Percentiles rank a stretch among this genome's conserved stretches.
Conservation (phyloP, 2,888 invertebrate species). For the Acronicta leporina region DNA sequence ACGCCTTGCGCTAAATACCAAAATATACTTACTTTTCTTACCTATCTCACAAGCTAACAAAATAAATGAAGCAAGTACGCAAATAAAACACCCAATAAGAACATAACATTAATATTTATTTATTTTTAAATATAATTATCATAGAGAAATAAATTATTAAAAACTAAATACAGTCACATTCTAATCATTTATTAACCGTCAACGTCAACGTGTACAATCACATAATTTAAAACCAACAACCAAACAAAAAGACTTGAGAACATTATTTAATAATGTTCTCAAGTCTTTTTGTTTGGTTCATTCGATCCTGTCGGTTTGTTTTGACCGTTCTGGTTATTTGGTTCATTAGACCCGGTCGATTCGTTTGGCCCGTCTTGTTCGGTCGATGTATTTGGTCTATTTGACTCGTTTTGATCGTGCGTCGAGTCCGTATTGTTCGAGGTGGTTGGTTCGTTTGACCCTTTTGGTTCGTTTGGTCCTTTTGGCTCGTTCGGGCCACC, state of each 20-base stretch:
- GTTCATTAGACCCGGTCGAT: neutral
- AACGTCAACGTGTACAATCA: no score
- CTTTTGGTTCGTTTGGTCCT: conserved; percentile 2
- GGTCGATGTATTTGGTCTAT: neutral
- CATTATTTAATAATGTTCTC: no score
- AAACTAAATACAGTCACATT: neutral
- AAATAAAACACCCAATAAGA: neutral
- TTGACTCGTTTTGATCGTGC: neutral
- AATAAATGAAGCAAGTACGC: neutral
- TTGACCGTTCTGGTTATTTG: neutral
- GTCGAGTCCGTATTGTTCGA: neutral
- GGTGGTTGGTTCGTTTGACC: neutral
- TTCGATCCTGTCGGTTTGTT: neutral
- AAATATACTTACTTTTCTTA: no score
- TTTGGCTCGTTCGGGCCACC: neutral
- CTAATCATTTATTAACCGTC: no score
- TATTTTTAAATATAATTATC: neutral
- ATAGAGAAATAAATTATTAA: neutral
- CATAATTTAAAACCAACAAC: no score
- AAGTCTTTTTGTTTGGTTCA: neutral
- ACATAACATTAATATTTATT: no score
- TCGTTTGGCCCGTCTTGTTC: neutral
- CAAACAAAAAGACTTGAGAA: neutral
- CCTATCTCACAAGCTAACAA: no score
- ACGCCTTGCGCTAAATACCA: no score